Evolutionary conservation across 1,140 invertebrate species (phyloP).

Genomic region (Conopomorpha cramerella): DNA sequence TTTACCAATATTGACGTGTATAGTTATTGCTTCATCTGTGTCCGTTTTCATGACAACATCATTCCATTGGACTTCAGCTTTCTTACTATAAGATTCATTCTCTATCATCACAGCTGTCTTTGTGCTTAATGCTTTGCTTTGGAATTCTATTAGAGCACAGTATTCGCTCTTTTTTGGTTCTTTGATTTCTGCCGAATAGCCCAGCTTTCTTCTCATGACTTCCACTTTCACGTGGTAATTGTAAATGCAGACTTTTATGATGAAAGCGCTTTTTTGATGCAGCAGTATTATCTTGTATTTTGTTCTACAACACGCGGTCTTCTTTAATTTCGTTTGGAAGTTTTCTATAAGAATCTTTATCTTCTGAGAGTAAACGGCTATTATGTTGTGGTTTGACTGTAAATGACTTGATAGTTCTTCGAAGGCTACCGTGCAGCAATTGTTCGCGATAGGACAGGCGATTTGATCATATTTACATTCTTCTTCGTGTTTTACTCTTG

Average conservation of each 20-base stretch:
- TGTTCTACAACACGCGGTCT: conserved; percentile 42
- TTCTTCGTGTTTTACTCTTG: conserved; percentile 43
- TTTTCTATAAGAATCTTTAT: conserved; percentile 54
- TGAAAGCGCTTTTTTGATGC: conserved; percentile 46
- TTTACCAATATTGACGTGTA: conserved; percentile 47
- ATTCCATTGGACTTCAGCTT: conserved; percentile 48
- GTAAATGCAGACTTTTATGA: conserved; percentile 53
- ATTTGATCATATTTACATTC: conserved; percentile 48
- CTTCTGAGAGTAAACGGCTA: conserved; percentile 47
- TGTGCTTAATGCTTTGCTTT: conserved; percentile 42
- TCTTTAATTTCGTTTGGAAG: conserved; percentile 48
- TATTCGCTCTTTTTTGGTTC: conserved; percentile 45
- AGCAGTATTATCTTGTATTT: conserved; percentile 50
- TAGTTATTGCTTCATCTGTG: conserved; percentile 45
- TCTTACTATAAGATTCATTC: conserved; percentile 47
- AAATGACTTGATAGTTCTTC: conserved; percentile 42
- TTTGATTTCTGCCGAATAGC: conserved; percentile 36
- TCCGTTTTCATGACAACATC: conserved; percentile 43
- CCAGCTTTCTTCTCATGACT: conserved; percentile 40
- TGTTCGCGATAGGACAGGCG: conserved; percentile 41
- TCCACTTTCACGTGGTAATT: conserved; percentile 50
- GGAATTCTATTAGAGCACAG: conserved; percentile 46
- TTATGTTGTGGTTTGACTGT: conserved; percentile 38
- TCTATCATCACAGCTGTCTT: conserved; percentile 47
- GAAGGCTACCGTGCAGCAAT: conserved; percentile 41